Conservation (phyloP, 2,888 invertebrate genomes). For the Gonocerus acuteangulatus region DNA sequence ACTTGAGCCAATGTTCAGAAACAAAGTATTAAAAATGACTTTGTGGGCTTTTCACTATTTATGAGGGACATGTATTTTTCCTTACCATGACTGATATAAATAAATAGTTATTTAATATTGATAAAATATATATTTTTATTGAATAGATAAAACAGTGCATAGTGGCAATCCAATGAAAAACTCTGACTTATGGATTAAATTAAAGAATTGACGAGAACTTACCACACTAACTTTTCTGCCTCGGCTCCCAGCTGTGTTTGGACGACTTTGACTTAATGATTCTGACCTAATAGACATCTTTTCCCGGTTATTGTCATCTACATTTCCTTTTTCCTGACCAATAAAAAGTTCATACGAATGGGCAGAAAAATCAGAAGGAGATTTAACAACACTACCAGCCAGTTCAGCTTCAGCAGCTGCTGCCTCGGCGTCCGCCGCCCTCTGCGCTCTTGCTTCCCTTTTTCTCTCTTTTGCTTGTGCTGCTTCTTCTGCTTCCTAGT, state of each 20-base stretch:
- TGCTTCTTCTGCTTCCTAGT: slow-evolving; percentile 77
- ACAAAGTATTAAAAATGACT: too few species aligned
- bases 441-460: slow-evolving; percentile 52
- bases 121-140: too few species aligned
- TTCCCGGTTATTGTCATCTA: slow-evolving; percentile 83
- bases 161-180: slow-evolving; percentile 1
- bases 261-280: slow-evolving; percentile 74
- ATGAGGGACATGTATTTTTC: too few species aligned
- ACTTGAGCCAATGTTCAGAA: too few species aligned
- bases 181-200: too few species aligned
- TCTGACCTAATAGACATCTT: slow-evolving; percentile 80
- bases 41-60: too few species aligned
- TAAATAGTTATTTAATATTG: too few species aligned
- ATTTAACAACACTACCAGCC: slow-evolving; percentile 59
- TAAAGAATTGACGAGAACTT: slow-evolving; percentile 49
- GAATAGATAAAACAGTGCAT: neutral
- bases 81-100: too few species aligned
- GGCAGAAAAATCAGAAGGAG: slow-evolving; percentile 85
- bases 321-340: slow-evolving; percentile 78
- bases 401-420: slow-evolving; percentile 56
- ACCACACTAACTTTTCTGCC: slow-evolving; percentile 89
- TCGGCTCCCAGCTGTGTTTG: slow-evolving; percentile 49
- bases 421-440: slow-evolving; percentile 37
- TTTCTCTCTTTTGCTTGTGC: slow-evolving; percentile 57
- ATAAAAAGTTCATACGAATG: slow-evolving; percentile 88